phyloP scores from a whole-genome alignment of 2,797 vertebrate species.

The Microchirus variegatus region DNA sequence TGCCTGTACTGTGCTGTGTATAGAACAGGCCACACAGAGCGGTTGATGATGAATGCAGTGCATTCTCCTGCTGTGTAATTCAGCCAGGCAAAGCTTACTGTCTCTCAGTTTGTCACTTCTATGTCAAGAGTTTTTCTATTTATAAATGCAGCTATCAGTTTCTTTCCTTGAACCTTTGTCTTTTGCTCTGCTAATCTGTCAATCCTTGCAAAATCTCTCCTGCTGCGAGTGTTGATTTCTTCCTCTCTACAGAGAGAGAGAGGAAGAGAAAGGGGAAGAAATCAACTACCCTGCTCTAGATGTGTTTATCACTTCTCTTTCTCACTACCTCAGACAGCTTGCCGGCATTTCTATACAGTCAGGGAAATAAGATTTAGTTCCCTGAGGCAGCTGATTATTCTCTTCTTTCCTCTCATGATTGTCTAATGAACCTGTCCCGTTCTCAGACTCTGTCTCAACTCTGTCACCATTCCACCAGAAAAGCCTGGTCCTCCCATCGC shows the following conservation, averaged over 20 bases:
- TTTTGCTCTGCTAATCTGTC: slow-evolving; percentile 53
- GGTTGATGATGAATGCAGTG: slow-evolving; percentile 46
- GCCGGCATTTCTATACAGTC: slow-evolving; percentile 15
- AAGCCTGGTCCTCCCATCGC: slow-evolving; percentile 84
- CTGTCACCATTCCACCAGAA: slow-evolving; percentile 71
- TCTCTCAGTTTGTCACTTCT: slow-evolving; percentile 47
- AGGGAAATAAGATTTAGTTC: slow-evolving; percentile 12
- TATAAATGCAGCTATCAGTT: slow-evolving; percentile 34
- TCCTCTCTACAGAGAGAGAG: slow-evolving; percentile 23
- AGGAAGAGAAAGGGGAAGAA: no score
- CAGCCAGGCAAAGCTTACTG: slow-evolving; percentile 21
- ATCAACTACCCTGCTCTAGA: slow-evolving; percentile 28
- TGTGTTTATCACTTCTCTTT: slow-evolving; percentile 37
- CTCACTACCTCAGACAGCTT: slow-evolving; percentile 17
- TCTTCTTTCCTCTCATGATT: neutral
- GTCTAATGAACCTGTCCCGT: slow-evolving; percentile 9
- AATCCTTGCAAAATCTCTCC: slow-evolving; percentile 50
- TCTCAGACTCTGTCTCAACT: slow-evolving; percentile 7
- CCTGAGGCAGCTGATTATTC: slow-evolving; percentile 1
- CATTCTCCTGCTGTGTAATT: slow-evolving; percentile 42
- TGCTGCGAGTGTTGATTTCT: slow-evolving; percentile 31
- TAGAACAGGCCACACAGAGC: slow-evolving; percentile 48
- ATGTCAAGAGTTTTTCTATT: slow-evolving; percentile 25
- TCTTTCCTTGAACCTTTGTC: slow-evolving; percentile 45
- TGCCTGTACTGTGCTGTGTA: slow-evolving; percentile 29